phyloP scores from a whole-genome alignment of 1,140 invertebrate species.

The Zeugodacus cucurbitae region DNA sequence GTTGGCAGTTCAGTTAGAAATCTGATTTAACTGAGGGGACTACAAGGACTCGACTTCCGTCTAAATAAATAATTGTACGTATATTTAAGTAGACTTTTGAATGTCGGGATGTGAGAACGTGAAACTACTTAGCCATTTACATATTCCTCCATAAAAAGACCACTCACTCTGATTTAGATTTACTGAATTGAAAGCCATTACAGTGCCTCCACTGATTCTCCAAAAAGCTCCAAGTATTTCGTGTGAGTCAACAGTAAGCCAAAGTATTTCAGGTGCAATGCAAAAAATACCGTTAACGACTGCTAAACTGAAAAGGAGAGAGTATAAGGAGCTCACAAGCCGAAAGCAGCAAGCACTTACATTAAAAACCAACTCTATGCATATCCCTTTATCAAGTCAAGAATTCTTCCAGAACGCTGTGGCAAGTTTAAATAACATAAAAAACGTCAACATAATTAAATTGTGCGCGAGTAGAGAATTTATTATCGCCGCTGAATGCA shows the following conservation, averaged over 20 bases:
- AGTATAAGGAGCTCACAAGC: not conserved
- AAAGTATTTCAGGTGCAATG: not conserved
- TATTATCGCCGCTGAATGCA: constrained; percentile 8
- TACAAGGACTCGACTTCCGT: too few species aligned
- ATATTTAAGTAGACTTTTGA: too few species aligned
- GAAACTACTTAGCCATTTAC: too few species aligned
- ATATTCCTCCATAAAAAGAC: too few species aligned
- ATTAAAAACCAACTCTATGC: too few species aligned
- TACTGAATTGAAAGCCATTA: not conserved
- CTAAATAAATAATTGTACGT: too few species aligned
- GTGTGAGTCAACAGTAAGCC: not conserved
- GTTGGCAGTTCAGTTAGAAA: too few species aligned
- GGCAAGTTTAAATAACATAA: not conserved
- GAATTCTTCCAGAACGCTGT: not conserved
- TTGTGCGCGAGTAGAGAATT: not conserved
- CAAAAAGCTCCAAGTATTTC: not conserved
- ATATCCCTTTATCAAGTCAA: not conserved
- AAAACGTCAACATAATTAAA: constrained; percentile 12
- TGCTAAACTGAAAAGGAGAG: not conserved
- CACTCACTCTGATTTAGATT: too few species aligned
- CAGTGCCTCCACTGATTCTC: too few species aligned
- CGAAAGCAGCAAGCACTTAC: not conserved
- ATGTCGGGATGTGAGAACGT: too few species aligned
- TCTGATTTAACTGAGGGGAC: too few species aligned
- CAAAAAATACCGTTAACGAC: not conserved